A percentile compares a stretch with the other conserved stretches of the same genome.
Conservation (phyloP, 2,113 vertebrate species). For the Xenopus borealis region DNA sequence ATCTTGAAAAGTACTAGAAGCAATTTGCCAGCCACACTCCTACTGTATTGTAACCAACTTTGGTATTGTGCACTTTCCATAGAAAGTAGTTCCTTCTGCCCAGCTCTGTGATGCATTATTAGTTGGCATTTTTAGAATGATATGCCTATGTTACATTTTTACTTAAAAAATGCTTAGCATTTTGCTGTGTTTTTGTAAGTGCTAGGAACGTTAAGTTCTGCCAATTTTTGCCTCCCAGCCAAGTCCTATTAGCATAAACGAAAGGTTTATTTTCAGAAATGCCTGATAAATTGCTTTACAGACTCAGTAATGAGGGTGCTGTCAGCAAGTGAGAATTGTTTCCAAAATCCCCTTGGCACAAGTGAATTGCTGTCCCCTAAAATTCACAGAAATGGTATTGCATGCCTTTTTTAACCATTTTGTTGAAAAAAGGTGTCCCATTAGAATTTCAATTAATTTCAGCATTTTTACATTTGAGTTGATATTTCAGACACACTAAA, state of each 20-base stretch:
- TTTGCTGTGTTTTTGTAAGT: slow-evolving; percentile 64
- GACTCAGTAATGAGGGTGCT: slow-evolving; percentile 79
- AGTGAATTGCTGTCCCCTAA: slow-evolving; percentile 58
- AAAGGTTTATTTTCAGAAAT: slow-evolving; percentile 84
- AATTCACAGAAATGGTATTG: slow-evolving; percentile 58
- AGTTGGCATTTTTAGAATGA: slow-evolving; percentile 58
- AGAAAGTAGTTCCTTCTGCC: slow-evolving; percentile 55
- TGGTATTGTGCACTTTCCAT: slow-evolving; percentile 50
- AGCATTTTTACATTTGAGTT: too few relatives aligned
- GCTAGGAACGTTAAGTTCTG: slow-evolving; percentile 73
- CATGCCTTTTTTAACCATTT: slow-evolving; percentile 50
- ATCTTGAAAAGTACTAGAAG: slow-evolving; percentile 47
- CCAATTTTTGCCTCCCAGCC: slow-evolving; percentile 74
- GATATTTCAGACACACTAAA: too few relatives aligned
- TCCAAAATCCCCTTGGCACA: slow-evolving; percentile 73
- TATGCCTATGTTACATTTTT: slow-evolving; percentile 53
- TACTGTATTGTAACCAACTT: slow-evolving; percentile 46
- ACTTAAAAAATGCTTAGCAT: slow-evolving; percentile 61
- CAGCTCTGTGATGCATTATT: slow-evolving; percentile 64
- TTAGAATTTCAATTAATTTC: too few relatives aligned
- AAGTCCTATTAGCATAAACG: slow-evolving; percentile 82
- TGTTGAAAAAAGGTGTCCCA: slow-evolving; percentile 33
- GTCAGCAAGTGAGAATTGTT: slow-evolving; percentile 76
- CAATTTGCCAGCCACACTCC: slow-evolving; percentile 51
- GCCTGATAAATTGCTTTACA: slow-evolving; percentile 81